Conservation (phyloP, 2,888 invertebrate species). For the Abrostola tripartita region DNA sequence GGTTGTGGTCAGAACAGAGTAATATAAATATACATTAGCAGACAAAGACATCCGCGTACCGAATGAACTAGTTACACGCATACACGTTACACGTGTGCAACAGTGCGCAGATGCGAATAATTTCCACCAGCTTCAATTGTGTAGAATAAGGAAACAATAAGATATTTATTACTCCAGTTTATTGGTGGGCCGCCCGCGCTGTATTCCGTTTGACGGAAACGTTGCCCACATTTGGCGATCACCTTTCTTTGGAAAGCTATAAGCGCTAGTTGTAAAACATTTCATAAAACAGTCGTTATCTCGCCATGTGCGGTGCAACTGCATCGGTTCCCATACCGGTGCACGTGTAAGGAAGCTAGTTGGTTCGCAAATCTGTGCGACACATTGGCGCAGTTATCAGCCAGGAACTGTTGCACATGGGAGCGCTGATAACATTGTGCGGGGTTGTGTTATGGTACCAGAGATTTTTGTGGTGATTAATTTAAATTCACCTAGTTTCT, state of each 20-base stretch:
- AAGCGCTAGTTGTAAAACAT: constrained; percentile 81
- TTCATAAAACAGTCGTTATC: constrained; percentile 80
- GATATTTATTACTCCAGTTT: constrained; percentile 56
- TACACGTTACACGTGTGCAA: constrained; percentile 39
- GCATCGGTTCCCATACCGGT: constrained; percentile 69
- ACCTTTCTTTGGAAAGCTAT: constrained; percentile 83
- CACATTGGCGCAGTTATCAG: constrained; percentile 78
- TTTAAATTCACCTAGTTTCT: neutral
- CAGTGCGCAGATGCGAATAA: constrained; percentile 49
- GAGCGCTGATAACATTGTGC: constrained; percentile 57
- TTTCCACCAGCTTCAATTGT: constrained; percentile 55
- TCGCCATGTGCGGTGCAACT: constrained; percentile 76
- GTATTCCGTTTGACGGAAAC: constrained; percentile 69
- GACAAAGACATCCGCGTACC: constrained; percentile 39
- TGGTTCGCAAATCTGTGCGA: constrained; percentile 81
- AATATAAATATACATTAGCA: constrained; percentile 8
- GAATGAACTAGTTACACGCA: constrained; percentile 25
- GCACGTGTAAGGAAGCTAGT: constrained; percentile 80
- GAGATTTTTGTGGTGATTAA: constrained; percentile 4
- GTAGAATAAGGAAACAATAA: constrained; percentile 65
- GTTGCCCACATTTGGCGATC: constrained; percentile 76
- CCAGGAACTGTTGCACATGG: constrained; percentile 58
- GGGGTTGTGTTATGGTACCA: constrained; percentile 13
- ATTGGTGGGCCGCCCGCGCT: constrained; percentile 50
- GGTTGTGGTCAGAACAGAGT: constrained; percentile 27